phyloP scores from a whole-genome alignment of 2,113 vertebrate species.

The Crotalus tigris region DNA sequence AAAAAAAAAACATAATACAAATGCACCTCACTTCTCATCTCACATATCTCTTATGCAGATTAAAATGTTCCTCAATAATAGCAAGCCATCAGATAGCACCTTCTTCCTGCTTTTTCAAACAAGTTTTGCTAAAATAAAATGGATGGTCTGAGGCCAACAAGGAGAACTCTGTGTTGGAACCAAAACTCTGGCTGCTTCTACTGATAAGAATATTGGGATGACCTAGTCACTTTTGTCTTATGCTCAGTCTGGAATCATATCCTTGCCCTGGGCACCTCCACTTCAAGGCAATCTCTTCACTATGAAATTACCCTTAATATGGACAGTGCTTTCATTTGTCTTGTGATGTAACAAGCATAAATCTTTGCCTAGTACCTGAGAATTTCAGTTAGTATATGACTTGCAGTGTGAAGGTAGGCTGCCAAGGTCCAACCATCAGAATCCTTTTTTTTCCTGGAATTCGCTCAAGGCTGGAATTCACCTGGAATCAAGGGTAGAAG shows the following conservation, averaged over 20 bases:
- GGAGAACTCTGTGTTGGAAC: neutral
- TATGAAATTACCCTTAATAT: neutral
- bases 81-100: neutral
- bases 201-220: neutral
- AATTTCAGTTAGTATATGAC: neutral
- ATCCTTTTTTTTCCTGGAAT: neutral
- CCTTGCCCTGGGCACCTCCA: neutral
- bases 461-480: neutral
- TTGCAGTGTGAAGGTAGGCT: neutral
- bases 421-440: neutral
- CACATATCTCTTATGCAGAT: neutral
- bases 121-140: neutral
- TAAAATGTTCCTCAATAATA: neutral
- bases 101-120: neutral
- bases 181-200: neutral
- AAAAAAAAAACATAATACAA: neutral
- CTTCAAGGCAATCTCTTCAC: too few species aligned
- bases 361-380: neutral
- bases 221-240: neutral
- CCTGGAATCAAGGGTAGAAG: neutral
- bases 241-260: neutral
- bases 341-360: neutral
- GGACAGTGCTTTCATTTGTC: neutral
- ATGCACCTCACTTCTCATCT: neutral
- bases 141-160: neutral